These are phyloP conservation scores for Parnassius apollo DNA, from an alignment of 2,888 invertebrate genomes.

Conservation along the genomic window DNA sequence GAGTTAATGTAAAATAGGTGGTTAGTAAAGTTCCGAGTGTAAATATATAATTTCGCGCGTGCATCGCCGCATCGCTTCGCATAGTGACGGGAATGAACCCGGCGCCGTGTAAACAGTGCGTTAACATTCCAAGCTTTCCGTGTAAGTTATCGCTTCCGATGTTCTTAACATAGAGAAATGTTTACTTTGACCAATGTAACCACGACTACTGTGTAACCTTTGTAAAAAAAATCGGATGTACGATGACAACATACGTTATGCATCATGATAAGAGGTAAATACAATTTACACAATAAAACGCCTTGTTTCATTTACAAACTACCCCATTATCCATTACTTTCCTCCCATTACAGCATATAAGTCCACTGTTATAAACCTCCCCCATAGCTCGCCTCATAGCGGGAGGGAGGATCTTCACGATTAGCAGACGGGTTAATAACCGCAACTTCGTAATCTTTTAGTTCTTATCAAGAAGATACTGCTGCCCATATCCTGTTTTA, in stretches of 20 bases:
- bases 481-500: too few relatives aligned
- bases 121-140: slow-evolving; percentile 70
- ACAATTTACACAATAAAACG: slow-evolving; percentile 75
- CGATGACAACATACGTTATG: slow-evolving; percentile 70
- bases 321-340: too few relatives aligned
- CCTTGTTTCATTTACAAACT: slow-evolving; percentile 54
- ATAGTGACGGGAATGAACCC: slow-evolving; percentile 1
- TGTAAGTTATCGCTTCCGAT: slow-evolving; percentile 52
- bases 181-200: slow-evolving; percentile 80
- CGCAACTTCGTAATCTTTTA: too few relatives aligned
- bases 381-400: too few relatives aligned
- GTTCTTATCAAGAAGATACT: too few relatives aligned
- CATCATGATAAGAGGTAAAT: slow-evolving; percentile 78
- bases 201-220: slow-evolving; percentile 75
- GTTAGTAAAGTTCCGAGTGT: slow-evolving; percentile 65
- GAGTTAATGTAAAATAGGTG: slow-evolving; percentile 67
- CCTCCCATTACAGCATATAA: too few relatives aligned
- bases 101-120: slow-evolving; percentile 30
- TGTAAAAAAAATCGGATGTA: slow-evolving; percentile 65
- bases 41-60: slow-evolving; percentile 54
- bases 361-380: too few relatives aligned
- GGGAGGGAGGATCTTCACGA: too few relatives aligned
- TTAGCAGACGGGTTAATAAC: too few relatives aligned
- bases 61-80: slow-evolving; percentile 7
- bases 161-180: slow-evolving; percentile 31